phyloP scores from a whole-genome alignment of 1,140 invertebrate genomes.

The Radopholus similis region DNA sequence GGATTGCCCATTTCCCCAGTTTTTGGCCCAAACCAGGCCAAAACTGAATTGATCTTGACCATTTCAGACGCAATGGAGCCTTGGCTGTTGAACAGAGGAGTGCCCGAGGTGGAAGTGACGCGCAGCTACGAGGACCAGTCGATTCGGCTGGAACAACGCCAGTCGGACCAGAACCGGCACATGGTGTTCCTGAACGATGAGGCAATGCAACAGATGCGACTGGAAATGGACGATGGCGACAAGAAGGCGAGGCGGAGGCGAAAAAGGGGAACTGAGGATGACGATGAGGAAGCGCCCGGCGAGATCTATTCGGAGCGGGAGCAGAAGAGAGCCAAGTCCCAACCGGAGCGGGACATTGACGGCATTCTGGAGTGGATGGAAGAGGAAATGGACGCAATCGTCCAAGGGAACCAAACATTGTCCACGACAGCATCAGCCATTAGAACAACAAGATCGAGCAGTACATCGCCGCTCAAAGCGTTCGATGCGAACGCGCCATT shows the following conservation, averaged over 20 bases:
- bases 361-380: constrained; percentile 13
- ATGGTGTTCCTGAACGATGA: constrained; percentile 26
- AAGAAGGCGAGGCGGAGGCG: not conserved
- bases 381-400: not conserved
- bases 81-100: constrained; percentile 54
- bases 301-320: not conserved
- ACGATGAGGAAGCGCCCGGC: not conserved
- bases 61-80: constrained; percentile 52
- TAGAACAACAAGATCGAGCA: not conserved
- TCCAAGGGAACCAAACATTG: not conserved
- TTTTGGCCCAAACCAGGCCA: too few species aligned
- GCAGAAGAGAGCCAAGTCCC: not conserved
- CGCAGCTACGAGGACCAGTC: constrained; percentile 58
- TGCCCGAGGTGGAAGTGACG: constrained; percentile 52
- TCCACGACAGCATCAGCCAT: not conserved
- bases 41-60: too few species aligned
- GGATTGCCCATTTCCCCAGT: too few species aligned
- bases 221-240: not conserved
- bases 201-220: constrained; percentile 6
- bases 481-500: too few species aligned
- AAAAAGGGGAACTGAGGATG: constrained; percentile 3
- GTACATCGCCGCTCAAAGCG: too few species aligned
- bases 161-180: constrained; percentile 44
- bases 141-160: constrained; percentile 45
- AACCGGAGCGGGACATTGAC: not conserved